Evolutionary conservation across 2,113 vertebrate species (phyloP).

Genomic region (Ceuthmochares aereus): DNA sequence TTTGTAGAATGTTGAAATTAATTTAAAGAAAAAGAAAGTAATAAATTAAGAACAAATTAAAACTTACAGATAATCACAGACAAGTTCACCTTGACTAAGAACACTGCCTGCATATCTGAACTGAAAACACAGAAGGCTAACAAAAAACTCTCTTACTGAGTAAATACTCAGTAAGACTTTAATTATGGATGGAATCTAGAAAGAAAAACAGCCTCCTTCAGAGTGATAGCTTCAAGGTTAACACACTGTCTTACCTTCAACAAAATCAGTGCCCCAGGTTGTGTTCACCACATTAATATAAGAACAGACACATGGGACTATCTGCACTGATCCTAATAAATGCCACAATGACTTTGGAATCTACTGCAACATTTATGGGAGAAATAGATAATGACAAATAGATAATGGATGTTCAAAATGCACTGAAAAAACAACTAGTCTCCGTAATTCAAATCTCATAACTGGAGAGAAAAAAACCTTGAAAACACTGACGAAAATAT

Average conservation of each 20-base stretch:
- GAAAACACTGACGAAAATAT: neutral
- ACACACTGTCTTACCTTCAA: neutral
- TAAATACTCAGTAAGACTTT: neutral
- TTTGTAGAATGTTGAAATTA: neutral
- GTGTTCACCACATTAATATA: neutral
- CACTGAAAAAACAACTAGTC: neutral
- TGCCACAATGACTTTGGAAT: neutral
- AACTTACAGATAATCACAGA: neutral
- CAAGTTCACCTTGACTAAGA: fast-evolving
- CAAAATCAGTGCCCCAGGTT: neutral
- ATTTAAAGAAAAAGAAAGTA: neutral
- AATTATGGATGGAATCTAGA: neutral
- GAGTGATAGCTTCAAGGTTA: neutral
- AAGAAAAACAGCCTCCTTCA: neutral
- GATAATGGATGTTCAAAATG: neutral
- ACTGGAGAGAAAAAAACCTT: neutral
- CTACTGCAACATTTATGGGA: neutral
- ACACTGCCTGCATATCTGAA: neutral
- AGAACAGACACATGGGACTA: neutral
- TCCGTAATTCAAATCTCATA: neutral
- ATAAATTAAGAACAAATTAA: neutral
- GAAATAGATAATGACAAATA: neutral
- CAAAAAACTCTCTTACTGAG: neutral
- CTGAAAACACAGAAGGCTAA: neutral
- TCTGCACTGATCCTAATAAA: neutral